Base-by-base conservation (phyloP, 2,888 invertebrate genomes). In the Lamellibrachia satsuma region DNA sequence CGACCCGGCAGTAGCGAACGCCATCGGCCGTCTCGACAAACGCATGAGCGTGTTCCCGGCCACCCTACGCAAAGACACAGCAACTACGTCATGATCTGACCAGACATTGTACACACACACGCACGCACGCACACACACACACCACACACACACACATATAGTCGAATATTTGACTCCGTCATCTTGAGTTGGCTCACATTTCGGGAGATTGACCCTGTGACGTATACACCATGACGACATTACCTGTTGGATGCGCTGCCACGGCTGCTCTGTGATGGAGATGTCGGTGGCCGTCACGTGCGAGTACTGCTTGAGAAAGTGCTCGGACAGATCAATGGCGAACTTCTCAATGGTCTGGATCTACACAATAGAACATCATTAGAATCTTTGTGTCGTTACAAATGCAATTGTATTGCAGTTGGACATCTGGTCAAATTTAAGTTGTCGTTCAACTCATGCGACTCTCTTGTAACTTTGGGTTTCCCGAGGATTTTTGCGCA, bases 281-380 rank as follows among this genome's bases (percentile, higher is more conserved):
- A 98, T 97, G 95, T 97, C 97, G 1, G 97, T 98, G 95, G 97
- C 98, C 92, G 97, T 97, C 57, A 98, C 97, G 96, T 98, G 98
- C n/a, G 97, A 97, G 96, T 98, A 98, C 95, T 97, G 98, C 94
- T 97, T 97, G 92, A 98, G 97, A 95, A 98, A 98, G 96, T 98
- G 98, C 93, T 97, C 97, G 95, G 98, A 97, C 39, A 98, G 97
- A n/a, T 98, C 96, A 51, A 98, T 97, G 0, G 97, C 98, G 96
- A 98, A 98, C 95, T 97, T 97, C 96, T 98, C 98, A 0, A 98
- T 98, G 52, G 97, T 97, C 94, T 97, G 97, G 57, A 96, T 94
- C 96, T 96, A 93, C 75, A 90, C 92, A 75, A 15, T n/a, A 75
- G 22, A 75, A 2, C 22, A 8, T 6, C 22, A 75, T 0, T 15